Conservation (phyloP, 2,113 vertebrate species). For the Psilopsiagon aymara region DNA sequence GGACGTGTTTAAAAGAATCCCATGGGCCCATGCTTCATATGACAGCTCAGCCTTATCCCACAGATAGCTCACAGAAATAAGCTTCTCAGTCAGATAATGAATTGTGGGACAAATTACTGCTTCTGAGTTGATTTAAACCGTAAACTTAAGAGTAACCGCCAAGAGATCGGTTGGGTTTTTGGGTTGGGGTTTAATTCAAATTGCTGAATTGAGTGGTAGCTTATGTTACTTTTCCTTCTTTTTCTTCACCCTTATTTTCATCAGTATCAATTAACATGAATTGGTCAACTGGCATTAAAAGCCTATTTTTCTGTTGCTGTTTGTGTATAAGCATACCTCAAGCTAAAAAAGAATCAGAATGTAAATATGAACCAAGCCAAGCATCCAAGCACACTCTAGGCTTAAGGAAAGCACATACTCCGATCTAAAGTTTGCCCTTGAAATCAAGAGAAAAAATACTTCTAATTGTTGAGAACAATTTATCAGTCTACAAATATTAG, state of each 20-base stretch:
- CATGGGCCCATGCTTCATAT: fast-evolving
- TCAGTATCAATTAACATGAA: neutral
- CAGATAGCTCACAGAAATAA: neutral
- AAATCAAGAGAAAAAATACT: neutral
- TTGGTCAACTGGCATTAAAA: neutral
- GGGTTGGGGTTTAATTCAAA: neutral
- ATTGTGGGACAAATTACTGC: neutral
- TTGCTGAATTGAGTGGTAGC: neutral
- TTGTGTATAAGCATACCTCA: neutral
- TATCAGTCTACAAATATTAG: neutral
- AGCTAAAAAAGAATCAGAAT: neutral
- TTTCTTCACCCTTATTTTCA: neutral
- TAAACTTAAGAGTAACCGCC: neutral
- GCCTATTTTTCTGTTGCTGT: neutral
- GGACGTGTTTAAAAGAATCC: neutral
- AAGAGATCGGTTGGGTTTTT: neutral
- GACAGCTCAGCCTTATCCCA: neutral
- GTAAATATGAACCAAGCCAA: neutral
- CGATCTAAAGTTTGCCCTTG: neutral
- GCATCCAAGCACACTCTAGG: neutral
- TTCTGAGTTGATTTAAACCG: neutral
- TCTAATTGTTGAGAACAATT: neutral
- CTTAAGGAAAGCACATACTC: neutral
- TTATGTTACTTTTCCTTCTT: neutral
- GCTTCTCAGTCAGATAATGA: neutral